These are phyloP conservation scores for Aphelinus atriplicis DNA, from an alignment of 1,140 invertebrate genomes.

Conservation along the genomic window DNA sequence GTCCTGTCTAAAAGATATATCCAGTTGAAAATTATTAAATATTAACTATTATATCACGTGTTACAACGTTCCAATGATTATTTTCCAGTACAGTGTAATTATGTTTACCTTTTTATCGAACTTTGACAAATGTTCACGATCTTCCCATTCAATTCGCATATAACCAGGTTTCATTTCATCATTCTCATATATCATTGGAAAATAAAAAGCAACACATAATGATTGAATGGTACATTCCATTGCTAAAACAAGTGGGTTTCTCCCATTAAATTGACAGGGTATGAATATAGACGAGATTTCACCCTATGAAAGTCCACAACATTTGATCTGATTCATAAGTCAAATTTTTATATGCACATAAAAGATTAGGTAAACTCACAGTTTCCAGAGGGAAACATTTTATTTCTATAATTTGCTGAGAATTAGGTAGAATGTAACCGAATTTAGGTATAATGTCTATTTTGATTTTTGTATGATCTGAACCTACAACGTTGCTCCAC, in stretches of 20 bases:
- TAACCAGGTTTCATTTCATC: background rate
- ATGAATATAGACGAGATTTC: constrained; percentile 26
- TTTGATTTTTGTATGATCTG: constrained; percentile 26
- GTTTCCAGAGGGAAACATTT: constrained; percentile 25
- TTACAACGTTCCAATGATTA: background rate
- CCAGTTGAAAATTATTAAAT: background rate
- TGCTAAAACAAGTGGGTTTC: constrained; percentile 29
- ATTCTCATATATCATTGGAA: constrained; percentile 21
- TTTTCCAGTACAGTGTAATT: background rate
- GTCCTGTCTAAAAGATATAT: background rate
- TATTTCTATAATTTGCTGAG: constrained; percentile 5
- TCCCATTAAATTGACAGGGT: constrained; percentile 20
- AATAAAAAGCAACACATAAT: constrained; percentile 37
- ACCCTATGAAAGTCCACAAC: background rate
- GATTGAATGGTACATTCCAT: constrained; percentile 41
- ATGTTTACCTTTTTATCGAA: constrained; percentile 15
- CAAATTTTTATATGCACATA: background rate
- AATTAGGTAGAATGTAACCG: constrained; percentile 8
- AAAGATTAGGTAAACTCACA: constrained; percentile 25
- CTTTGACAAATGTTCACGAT: constrained; percentile 20
- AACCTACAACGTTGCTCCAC: constrained; percentile 18
- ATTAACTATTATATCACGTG: background rate
- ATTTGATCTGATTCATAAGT: background rate
- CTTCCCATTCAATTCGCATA: constrained; percentile 34
- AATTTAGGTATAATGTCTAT: constrained; percentile 17